Evolutionary conservation across 2,888 invertebrate genomes (phyloP), one percentile per base, ranked within the genome.

Genomic region (Doris montereyensis): DNA sequence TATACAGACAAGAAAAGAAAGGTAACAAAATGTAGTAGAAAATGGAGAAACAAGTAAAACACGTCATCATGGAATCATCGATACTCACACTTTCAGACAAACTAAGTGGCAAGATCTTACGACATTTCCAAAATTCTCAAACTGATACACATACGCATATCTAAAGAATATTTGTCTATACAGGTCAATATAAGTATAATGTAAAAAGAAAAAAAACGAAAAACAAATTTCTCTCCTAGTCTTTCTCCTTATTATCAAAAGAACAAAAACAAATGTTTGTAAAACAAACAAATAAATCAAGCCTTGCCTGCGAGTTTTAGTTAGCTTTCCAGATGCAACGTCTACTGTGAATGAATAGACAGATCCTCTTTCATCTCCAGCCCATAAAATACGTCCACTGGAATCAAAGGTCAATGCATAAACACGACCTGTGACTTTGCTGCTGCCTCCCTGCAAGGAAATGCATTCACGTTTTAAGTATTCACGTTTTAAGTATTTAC

Each of bases 331-430:
- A 83, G 94, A 93, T 73, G 94, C 93, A 74, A 94, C 92, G 88
- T 95, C 95, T 90, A 95, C 93, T 58, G 94, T 93, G 91, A 95
- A 95, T 74, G 95, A 94, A 83, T 94, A 93, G 83, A 95, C 94
- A 83, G 93, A 92, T 24, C 95, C 95, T 93, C 94, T 94, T 87
- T 95, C 95, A 91, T 95, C 96, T 72, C 95, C 96, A 60, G 95
- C 95, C 96, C 96, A 97, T 84, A 96, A 93, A 88, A 95, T 94
- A 84, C 94, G 93, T 5, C 95, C 95, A 87, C 94, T 95, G 28
- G 95, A 94, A 89, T 96, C 96, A 88, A 95, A 95, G 0, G 95
- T 94, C 85, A 96, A 92, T 8, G 95, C 94, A 85, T 95, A 91
- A 57, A 96, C 92, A 77, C 87, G 85, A 2, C 91, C 94, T 13